Evolutionary conservation across 2,113 vertebrate species (phyloP).

Genomic region (Pelvicachromis taeniatus): DNA sequence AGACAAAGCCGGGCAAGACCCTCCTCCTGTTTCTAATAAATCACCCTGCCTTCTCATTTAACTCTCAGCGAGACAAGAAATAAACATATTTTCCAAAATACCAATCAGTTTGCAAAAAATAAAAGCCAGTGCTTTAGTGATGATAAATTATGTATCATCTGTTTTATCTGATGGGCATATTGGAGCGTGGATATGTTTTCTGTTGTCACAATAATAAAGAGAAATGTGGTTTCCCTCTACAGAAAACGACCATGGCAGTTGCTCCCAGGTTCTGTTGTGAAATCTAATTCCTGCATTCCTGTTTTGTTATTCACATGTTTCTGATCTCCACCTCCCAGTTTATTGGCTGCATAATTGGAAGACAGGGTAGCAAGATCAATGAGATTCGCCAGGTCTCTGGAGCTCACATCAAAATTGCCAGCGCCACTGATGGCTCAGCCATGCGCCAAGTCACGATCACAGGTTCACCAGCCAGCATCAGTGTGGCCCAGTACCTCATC

Average conservation of each 20-base stretch:
- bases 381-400: conserved; percentile 96
- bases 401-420: conserved; percentile 95
- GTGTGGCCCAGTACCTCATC: conserved; percentile 94
- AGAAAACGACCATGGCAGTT: not conserved
- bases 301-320: conserved; percentile 38
- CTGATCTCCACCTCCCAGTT: conserved; percentile 72
- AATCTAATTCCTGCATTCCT: conserved; percentile 10
- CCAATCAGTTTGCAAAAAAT: not conserved
- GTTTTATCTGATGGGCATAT: not conserved
- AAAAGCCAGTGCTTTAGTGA: not conserved
- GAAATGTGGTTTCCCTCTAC: not conserved
- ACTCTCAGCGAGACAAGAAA: not conserved
- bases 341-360: conserved; percentile 96
- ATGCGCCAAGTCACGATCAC: conserved; percentile 92
- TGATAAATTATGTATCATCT: not conserved
- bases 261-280: not conserved
- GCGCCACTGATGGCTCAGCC: conserved; percentile 88
- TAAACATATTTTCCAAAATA: not conserved
- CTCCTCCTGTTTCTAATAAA: not conserved
- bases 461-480: conserved; percentile 90
- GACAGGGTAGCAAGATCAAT: conserved; percentile 97
- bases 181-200: not conserved
- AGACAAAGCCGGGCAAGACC: not conserved
- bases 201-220: not conserved
- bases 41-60: not conserved